These are phyloP conservation scores for Empis stercorea DNA, from an alignment of 2,888 invertebrate species.

Conservation along the genomic window DNA sequence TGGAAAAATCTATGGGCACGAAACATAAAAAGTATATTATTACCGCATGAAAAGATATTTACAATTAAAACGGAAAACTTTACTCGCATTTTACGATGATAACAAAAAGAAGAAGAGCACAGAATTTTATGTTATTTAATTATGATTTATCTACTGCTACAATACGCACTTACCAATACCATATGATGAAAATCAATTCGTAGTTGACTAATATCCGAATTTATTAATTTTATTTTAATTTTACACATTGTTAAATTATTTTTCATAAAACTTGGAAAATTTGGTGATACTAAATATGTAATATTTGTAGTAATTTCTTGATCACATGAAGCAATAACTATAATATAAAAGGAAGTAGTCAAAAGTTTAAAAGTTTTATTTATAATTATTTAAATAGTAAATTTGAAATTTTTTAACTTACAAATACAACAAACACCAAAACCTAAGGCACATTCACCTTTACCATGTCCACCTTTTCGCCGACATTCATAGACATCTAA, in stretches of 20 bases:
- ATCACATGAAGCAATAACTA: slow-evolving; percentile 64
- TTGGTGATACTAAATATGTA: slow-evolving; percentile 71
- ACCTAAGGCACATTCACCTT: slow-evolving; percentile 68
- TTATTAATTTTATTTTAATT: slow-evolving; percentile 59
- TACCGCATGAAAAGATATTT: no score
- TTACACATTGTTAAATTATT: slow-evolving; percentile 52
- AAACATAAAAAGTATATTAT: no score
- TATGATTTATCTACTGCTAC: slow-evolving; percentile 27
- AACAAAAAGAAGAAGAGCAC: no score
- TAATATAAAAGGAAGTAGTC: slow-evolving; percentile 6
- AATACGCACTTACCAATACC: slow-evolving; percentile 62
- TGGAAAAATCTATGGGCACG: no score
- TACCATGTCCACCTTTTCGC: slow-evolving; percentile 53
- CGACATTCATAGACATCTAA: slow-evolving; percentile 75
- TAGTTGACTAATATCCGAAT: slow-evolving; percentile 68
- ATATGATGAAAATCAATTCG: slow-evolving; percentile 74
- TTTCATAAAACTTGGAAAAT: slow-evolving; percentile 63
- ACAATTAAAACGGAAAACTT: no score
- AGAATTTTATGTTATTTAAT: no score
- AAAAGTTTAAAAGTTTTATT: background rate
- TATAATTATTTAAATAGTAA: no score
- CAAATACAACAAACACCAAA: slow-evolving; percentile 79
- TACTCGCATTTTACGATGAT: no score
- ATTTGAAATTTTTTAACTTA: no score
- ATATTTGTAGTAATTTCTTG: slow-evolving; percentile 61